Evolutionary conservation across 1,140 invertebrate species (phyloP).

Genomic region (Caenorhabditis inopinata): DNA sequence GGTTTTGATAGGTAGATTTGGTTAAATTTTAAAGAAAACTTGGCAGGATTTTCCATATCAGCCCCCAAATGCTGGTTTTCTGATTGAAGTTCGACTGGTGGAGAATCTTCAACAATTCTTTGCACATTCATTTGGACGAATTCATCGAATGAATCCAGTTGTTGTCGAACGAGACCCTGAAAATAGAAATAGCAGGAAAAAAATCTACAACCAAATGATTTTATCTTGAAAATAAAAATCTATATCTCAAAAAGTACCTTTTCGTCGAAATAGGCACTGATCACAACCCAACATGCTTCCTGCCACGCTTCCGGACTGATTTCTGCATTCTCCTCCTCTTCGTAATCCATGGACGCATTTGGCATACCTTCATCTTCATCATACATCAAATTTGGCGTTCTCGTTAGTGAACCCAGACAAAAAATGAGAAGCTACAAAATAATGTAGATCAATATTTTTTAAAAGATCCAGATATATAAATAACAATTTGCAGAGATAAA

Average conservation of each 20-base stretch:
- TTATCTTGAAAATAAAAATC: no score
- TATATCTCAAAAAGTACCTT: constrained; percentile 70
- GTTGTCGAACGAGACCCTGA: constrained; percentile 87
- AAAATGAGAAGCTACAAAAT: neutral
- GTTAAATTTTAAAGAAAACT: constrained; percentile 91
- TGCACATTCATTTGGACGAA: constrained; percentile 99
- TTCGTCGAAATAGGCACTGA: constrained; percentile 98
- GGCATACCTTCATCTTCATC: constrained; percentile 45
- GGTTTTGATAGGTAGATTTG: constrained; percentile 98
- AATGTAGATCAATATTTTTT: neutral
- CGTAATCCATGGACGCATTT: constrained; percentile 48
- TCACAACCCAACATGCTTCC: constrained; percentile 99
- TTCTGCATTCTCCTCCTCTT: neutral
- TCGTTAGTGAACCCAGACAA: neutral
- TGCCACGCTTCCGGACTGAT: constrained; percentile 78
- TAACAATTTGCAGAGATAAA: neutral
- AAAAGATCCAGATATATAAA: neutral
- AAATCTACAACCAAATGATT: no score
- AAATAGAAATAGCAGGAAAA: no score
- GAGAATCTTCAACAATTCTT: constrained; percentile 95
- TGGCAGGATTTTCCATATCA: constrained; percentile 71
- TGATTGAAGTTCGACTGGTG: constrained; percentile 91
- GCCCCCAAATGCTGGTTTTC: constrained; percentile 84
- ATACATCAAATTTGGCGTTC: neutral
- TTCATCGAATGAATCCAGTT: constrained; percentile 97